Evolutionary conservation across 2,888 invertebrate species (phyloP).

Genomic region (Chloroclystis v-ata): DNA sequence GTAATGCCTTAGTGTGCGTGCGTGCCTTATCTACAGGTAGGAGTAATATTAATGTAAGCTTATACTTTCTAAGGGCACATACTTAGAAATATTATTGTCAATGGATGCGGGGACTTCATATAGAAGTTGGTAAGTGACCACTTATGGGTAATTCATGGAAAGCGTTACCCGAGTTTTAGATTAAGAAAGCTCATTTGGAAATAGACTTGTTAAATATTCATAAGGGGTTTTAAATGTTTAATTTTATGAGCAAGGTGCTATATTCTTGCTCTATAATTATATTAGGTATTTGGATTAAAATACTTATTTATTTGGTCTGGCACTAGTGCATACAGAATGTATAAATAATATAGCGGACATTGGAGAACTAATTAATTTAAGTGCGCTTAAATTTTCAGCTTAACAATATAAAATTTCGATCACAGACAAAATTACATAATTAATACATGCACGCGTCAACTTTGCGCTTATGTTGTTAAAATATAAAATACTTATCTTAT

Average conservation of each 20-base stretch:
- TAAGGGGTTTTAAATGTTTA: not conserved
- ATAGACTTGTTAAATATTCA: not conserved
- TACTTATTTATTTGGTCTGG: slow-evolving; percentile 6
- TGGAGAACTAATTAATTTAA: slow-evolving; percentile 40
- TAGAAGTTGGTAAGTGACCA: slow-evolving; percentile 5
- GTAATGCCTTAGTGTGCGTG: slow-evolving; percentile 28
- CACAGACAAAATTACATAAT: slow-evolving; percentile 76
- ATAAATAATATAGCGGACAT: slow-evolving; percentile 41
- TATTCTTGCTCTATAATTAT: not conserved
- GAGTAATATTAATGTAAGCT: slow-evolving; percentile 8
- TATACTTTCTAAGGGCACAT: slow-evolving; percentile 18
- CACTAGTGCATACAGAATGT: slow-evolving; percentile 43
- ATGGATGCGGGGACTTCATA: slow-evolving; percentile 21
- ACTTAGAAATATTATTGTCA: slow-evolving; percentile 30
- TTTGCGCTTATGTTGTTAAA: slow-evolving; percentile 64
- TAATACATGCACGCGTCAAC: slow-evolving; percentile 62
- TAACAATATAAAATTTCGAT: slow-evolving; percentile 75
- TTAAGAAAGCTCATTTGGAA: slow-evolving; percentile 3
- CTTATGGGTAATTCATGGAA: slow-evolving; percentile 3
- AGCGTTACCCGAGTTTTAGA: not conserved
- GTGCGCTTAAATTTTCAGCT: slow-evolving; percentile 65
- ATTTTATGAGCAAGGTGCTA: not conserved
- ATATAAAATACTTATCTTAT: slow-evolving; percentile 72
- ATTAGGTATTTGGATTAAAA: not conserved
- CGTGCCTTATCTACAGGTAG: slow-evolving; percentile 16